phyloP scores from a whole-genome alignment of 2,888 invertebrate species.

The Lordiphosa fenestrarum region DNA sequence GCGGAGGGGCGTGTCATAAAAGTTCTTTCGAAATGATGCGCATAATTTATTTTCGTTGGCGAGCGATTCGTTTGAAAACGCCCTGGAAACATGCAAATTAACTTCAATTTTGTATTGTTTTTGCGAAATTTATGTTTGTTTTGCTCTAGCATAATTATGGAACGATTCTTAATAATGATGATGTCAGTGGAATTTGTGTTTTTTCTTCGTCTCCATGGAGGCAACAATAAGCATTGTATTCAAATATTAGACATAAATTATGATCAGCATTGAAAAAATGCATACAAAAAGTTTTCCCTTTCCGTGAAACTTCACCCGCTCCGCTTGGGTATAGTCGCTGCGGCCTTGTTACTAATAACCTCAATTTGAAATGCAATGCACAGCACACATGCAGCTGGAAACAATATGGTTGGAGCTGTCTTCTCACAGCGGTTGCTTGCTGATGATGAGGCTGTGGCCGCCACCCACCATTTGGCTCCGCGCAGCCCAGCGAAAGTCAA shows the following conservation, averaged over 20 bases:
- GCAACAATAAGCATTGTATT: constrained; percentile 50
- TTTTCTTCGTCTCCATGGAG: constrained; percentile 8
- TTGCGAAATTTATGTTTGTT: constrained; percentile 41
- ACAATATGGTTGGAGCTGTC: constrained; percentile 50
- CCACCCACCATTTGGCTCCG: constrained; percentile 31
- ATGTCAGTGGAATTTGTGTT: constrained; percentile 7
- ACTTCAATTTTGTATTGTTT: constrained; percentile 51
- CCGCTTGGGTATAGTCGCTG: constrained; percentile 29
- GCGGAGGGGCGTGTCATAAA: constrained; percentile 51
- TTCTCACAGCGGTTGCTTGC: constrained; percentile 14
- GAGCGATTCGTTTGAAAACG: constrained; percentile 55
- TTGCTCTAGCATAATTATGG: constrained; percentile 65
- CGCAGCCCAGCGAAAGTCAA: constrained; percentile 4
- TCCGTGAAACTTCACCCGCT: constrained; percentile 33
- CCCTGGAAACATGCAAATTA: constrained; percentile 67
- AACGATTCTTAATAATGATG: constrained; percentile 3
- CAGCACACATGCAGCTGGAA: constrained; percentile 30
- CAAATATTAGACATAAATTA: constrained; percentile 71
- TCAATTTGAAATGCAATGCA: constrained; percentile 55
- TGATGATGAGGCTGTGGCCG: constrained; percentile 2
- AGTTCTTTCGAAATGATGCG: constrained; percentile 64
- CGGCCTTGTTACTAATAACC: constrained; percentile 75
- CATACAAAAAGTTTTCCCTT: constrained; percentile 54
- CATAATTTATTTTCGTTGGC: constrained; percentile 57
- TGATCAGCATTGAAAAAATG: constrained; percentile 46